Conservation (phyloP, 2,113 vertebrate genomes). For the Notiomystis cincta region DNA sequence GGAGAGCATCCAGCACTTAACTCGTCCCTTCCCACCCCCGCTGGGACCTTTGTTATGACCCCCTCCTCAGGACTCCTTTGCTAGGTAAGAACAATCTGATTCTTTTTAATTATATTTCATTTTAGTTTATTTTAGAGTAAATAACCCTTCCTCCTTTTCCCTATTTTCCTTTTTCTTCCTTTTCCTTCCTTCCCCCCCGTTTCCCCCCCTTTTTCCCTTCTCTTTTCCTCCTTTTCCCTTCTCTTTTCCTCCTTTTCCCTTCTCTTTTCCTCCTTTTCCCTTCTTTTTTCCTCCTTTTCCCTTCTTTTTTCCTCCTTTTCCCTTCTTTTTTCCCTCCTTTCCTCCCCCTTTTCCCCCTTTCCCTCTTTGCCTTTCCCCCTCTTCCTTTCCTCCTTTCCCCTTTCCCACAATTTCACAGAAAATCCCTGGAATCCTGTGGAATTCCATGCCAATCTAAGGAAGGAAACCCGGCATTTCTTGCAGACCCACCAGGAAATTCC, state of each 20-base stretch:
- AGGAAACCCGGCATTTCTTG: neutral
- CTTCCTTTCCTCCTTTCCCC: neutral
- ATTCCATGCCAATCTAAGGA: too few relatives aligned
- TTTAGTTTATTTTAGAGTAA: rapidly evolving
- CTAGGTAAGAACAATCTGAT: neutral
- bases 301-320: neutral
- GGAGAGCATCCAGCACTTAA: rapidly evolving
- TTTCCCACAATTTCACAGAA: neutral
- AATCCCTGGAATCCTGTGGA: neutral
- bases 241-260: too few relatives aligned
- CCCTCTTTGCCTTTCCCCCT: too few relatives aligned
- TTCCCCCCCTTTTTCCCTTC: too few relatives aligned
- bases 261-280: neutral
- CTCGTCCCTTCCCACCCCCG: neutral
- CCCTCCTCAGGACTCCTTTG: neutral
- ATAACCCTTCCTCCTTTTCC: neutral
- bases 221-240: too few relatives aligned
- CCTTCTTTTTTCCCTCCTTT: too few relatives aligned
- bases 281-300: neutral
- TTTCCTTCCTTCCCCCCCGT: too few relatives aligned
- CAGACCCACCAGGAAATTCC: neutral
- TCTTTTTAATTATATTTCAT: neutral
- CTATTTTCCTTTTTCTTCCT: neutral
- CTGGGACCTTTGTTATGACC: neutral
- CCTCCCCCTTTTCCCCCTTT: too few relatives aligned